A percentile compares a stretch with the other conserved stretches of the same genome.
Evolutionary conservation across 2,113 vertebrate genomes (phyloP).

Genomic region (Microcebus griseorufus): DNA sequence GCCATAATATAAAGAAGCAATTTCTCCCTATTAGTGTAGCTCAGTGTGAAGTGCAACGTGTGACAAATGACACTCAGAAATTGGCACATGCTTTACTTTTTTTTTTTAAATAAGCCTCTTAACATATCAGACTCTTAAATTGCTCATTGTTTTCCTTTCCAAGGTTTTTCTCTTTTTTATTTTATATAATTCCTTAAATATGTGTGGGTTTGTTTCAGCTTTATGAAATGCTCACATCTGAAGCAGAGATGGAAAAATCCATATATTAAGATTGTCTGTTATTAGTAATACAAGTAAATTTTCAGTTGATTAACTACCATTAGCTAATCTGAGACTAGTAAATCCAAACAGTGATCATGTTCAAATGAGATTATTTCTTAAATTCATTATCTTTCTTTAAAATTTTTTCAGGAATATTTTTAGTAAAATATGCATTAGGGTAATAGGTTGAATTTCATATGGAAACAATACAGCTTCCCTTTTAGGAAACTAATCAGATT

Average conservation of each 20-base stretch:
- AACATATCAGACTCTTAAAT: slow-evolving; percentile 71
- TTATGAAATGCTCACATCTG: slow-evolving; percentile 66
- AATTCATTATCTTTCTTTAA: slow-evolving; percentile 47
- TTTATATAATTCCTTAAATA: slow-evolving; percentile 73
- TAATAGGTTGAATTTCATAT: slow-evolving; percentile 66
- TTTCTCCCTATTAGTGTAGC: slow-evolving; percentile 59
- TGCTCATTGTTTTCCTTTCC: slow-evolving; percentile 72
- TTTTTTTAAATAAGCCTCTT: slow-evolving; percentile 63
- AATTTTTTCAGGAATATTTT: slow-evolving; percentile 44
- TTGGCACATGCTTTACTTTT: slow-evolving; percentile 60
- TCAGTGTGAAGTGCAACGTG: slow-evolving; percentile 65
- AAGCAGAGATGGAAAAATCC: slow-evolving; percentile 48
- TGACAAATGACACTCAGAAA: slow-evolving; percentile 67
- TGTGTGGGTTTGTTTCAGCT: slow-evolving; percentile 75
- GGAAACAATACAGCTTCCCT: slow-evolving; percentile 48
- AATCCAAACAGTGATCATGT: slow-evolving; percentile 77
- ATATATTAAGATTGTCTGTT: background rate
- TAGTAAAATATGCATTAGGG: slow-evolving; percentile 54
- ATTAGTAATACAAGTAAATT: slow-evolving; percentile 64
- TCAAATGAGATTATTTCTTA: slow-evolving; percentile 69
- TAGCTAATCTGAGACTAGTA: slow-evolving; percentile 68
- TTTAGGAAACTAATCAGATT: slow-evolving; percentile 67
- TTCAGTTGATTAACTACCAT: slow-evolving; percentile 59
- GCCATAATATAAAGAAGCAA: slow-evolving; percentile 21
- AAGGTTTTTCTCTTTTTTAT: slow-evolving; percentile 78